Conservation (phyloP, 2,113 vertebrate genomes). For the Hyla sarda region DNA sequence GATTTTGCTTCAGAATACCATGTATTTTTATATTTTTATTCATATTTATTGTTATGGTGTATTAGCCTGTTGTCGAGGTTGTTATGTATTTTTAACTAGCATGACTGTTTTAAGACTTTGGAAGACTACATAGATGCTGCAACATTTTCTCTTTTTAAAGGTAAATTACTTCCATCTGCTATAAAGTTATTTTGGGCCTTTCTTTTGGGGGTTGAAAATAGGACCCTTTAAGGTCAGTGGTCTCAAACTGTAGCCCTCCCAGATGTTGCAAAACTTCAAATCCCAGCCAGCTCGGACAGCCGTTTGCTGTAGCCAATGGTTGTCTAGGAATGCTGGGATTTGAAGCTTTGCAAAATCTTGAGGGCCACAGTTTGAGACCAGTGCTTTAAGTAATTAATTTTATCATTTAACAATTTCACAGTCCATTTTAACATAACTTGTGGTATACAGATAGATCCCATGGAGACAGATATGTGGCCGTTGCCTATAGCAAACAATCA, state of each 20-base stretch:
- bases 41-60: conserved; percentile 52
- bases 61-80: not conserved
- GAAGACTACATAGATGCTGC: conserved; percentile 34
- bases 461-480: not conserved
- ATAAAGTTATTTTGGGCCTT: not conserved
- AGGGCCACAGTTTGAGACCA: too few relatives aligned
- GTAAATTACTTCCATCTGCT: not conserved
- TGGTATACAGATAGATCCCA: too few relatives aligned
- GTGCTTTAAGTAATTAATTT: too few relatives aligned
- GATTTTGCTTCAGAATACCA: conserved; percentile 54
- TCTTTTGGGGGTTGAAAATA: not conserved
- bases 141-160: not conserved
- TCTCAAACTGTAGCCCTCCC: too few relatives aligned
- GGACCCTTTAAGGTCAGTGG: too few relatives aligned
- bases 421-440: too few relatives aligned
- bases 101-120: conserved; percentile 20
- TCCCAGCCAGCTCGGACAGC: too few relatives aligned
- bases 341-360: too few relatives aligned
- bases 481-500: not conserved
- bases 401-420: not conserved
- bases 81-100: conserved; percentile 27
- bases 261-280: too few relatives aligned
- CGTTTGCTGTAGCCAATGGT: too few relatives aligned
- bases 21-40: conserved; percentile 48
- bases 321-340: too few relatives aligned